phyloP scores from a whole-genome alignment of 2,113 vertebrate genomes.

The Chaetops frenatus region DNA sequence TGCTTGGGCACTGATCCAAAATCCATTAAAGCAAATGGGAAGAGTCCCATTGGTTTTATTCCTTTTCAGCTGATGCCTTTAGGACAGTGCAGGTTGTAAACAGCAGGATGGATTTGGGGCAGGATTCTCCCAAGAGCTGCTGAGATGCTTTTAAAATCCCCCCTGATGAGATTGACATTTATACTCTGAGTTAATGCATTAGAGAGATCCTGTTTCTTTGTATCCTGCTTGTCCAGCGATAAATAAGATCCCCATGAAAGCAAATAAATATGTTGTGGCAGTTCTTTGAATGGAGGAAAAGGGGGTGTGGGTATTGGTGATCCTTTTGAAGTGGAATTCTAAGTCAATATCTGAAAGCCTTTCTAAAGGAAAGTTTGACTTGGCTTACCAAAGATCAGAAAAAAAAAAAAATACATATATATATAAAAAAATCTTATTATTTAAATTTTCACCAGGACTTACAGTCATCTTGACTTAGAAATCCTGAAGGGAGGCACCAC shows the following conservation, averaged over 20 bases:
- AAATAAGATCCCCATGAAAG: not conserved
- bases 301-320: not conserved
- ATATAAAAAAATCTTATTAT: not conserved
- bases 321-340: not conserved
- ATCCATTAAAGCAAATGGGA: not conserved
- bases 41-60: constrained; percentile 3
- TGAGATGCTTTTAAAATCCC: constrained; percentile 6
- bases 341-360: not conserved
- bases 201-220: not conserved
- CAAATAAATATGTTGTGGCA: not conserved
- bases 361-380: not conserved
- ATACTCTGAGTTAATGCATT: not conserved
- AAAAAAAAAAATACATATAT: not conserved
- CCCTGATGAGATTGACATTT: not conserved
- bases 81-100: constrained; percentile 8
- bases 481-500: not conserved
- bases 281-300: not conserved
- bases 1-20: not conserved
- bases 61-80: not conserved
- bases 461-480: not conserved
- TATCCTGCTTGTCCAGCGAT: not conserved
- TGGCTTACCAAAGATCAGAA: not conserved
- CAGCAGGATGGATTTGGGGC: not conserved
- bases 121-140: not conserved
- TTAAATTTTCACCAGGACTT: not conserved